Conservation (phyloP, 1,140 invertebrate genomes). For the Neodiprion virginianus region DNA sequence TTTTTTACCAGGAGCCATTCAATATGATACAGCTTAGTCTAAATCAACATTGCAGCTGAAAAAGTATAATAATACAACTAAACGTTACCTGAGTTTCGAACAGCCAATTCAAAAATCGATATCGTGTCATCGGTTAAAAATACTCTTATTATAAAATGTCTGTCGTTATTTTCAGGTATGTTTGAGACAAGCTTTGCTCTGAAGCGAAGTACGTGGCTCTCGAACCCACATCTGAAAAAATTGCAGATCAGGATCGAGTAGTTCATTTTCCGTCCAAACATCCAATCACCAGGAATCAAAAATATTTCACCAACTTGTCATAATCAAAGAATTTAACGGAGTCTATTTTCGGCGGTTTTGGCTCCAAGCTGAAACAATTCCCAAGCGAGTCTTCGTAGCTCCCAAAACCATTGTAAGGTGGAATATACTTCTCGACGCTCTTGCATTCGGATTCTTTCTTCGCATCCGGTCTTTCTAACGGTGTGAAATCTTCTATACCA, state of each 20-base stretch:
- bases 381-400: slow-evolving; percentile 86
- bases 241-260: not conserved
- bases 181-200: slow-evolving; percentile 76
- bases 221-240: slow-evolving; percentile 68
- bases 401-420: slow-evolving; percentile 90
- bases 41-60: not conserved
- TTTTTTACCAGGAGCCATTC: too few species aligned
- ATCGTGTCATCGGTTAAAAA: slow-evolving; percentile 86
- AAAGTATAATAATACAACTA: slow-evolving; percentile 2
- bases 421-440: slow-evolving; percentile 65
- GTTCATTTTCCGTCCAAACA: not conserved
- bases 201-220: slow-evolving; percentile 82
- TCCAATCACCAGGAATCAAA: slow-evolving; percentile 12
- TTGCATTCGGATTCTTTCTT: slow-evolving; percentile 51
- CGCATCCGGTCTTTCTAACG: slow-evolving; percentile 60
- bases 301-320: slow-evolving; percentile 66
- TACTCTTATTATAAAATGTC: slow-evolving; percentile 83
- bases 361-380: slow-evolving; percentile 80
- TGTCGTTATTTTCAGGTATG: slow-evolving; percentile 70
- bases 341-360: slow-evolving; percentile 77
- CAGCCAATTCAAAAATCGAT: slow-evolving; percentile 77
- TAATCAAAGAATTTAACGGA: slow-evolving; percentile 83
- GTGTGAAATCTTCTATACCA: slow-evolving; percentile 67
- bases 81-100: slow-evolving; percentile 75
- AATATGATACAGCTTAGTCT: too few species aligned